Base-by-base conservation (phyloP, 2,888 invertebrate species). In the Shargacucullia verbasci region DNA sequence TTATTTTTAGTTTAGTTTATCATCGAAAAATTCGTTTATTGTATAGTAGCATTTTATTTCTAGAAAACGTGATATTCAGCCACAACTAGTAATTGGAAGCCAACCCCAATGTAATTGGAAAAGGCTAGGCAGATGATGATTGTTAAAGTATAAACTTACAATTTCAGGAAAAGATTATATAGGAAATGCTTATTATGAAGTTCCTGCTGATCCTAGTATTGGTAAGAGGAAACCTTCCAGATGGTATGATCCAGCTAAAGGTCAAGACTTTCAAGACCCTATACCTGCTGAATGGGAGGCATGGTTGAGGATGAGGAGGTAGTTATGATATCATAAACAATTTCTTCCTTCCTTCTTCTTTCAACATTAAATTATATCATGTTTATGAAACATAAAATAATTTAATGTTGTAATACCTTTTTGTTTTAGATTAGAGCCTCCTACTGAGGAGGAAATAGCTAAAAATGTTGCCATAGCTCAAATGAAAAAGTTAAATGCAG, bases 251-350 rank as follows among this genome's bases (percentile, higher is more conserved):
- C 97, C 97, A 0, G 87, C 92, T 0, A 91, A 94, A 40, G 95
- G 95, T 13, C 93, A 94, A 38, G 95, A 96, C 59, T 97, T 97
- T 75, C 95, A 96, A 66, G 95, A 96, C 80, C 97, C 97, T 78
- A 82, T 97, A 75, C 97, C 98, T 0, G 95, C 97, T 0, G 98
- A 98, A 88, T 98, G 98, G 98, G 97, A 98, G 82, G 94, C 98
- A 7, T 98, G 98, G 98, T 88, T 98, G 43, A 93, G 98, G 70
- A 95, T 95, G 70, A 89, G 96, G 73, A 94, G 95, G 88, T 95
- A 20, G 20, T 20, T 20, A 86, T 9, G 31, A 10, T n/a, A n/a
- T n/a, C n/a, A n/a, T n/a, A 4, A 41, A 29, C 2, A 27, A 9
- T 27, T 35, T 7, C 11, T 31, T 41, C 8, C n/a, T 34, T 12